Percentiles rank a stretch among this genome's conserved stretches.
Conservation (phyloP, 2,797 vertebrate species). For the Oophaga sylvatica region DNA sequence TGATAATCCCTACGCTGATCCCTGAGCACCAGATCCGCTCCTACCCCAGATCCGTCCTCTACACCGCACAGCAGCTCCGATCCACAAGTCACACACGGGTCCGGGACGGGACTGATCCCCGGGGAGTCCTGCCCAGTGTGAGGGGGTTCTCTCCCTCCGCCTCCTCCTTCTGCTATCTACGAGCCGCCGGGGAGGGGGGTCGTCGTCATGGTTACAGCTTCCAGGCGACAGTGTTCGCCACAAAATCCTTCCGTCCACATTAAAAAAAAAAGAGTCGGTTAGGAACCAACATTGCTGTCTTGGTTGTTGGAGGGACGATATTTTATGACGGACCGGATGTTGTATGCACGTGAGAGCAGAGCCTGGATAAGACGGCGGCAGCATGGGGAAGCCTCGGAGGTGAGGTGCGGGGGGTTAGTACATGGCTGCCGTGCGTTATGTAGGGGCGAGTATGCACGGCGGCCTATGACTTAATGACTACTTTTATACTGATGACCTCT, state of each 20-base stretch:
- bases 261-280: background rate
- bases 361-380: background rate
- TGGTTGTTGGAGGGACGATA: background rate
- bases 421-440: no score
- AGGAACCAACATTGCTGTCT: background rate
- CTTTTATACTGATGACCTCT: no score
- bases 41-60: no score
- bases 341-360: background rate
- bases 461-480: no score
- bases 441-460: no score
- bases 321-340: conserved; percentile 29
- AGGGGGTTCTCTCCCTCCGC: background rate
- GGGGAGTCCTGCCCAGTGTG: background rate
- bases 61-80: background rate
- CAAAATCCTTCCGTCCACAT: background rate
- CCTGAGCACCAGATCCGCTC: background rate
- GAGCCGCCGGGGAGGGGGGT: background rate
- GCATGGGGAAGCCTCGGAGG: conserved; percentile 52
- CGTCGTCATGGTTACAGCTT: conserved; percentile 42
- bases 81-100: background rate
- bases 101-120: background rate
- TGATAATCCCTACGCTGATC: background rate
- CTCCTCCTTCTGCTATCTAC: background rate
- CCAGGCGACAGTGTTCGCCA: background rate
- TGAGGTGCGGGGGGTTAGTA: background rate